A percentile compares a stretch with the other conserved stretches of the same genome.
phyloP scores from a whole-genome alignment of 2,888 invertebrate genomes.

The Agrilus cyanescens region DNA sequence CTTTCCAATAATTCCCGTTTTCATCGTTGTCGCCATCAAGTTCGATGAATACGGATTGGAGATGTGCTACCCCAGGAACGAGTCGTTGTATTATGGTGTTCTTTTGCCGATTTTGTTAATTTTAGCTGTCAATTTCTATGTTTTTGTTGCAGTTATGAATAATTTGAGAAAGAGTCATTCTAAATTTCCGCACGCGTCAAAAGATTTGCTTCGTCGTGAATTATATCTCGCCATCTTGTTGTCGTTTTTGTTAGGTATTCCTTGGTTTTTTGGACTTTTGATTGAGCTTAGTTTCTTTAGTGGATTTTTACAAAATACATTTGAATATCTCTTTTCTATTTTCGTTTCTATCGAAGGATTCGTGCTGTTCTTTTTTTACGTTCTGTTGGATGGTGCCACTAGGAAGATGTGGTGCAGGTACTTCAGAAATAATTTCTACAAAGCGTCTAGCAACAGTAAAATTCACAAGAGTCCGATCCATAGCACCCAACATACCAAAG shows the following conservation, averaged over 20 bases:
- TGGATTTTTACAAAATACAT: constrained; percentile 20
- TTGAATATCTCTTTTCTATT: constrained; percentile 42
- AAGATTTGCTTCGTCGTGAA: constrained; percentile 40
- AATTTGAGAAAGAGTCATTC: constrained; percentile 33
- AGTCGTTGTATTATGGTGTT: constrained; percentile 43
- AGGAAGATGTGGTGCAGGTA: constrained; percentile 38
- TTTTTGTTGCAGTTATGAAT: constrained; percentile 46
- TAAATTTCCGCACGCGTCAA: constrained; percentile 24
- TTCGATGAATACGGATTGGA: constrained; percentile 38
- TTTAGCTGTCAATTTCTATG: constrained; percentile 42
- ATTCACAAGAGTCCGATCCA: too few relatives aligned
- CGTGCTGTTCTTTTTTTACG: constrained; percentile 49
- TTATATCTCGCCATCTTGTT: constrained; percentile 46
- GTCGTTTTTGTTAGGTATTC: constrained; percentile 48
- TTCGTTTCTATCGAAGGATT: constrained; percentile 47
- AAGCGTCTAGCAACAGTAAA: too few relatives aligned
- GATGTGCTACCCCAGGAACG: constrained; percentile 44
- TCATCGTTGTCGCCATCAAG: constrained; percentile 37
- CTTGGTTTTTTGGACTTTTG: constrained; percentile 48
- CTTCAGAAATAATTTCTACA: not conserved
- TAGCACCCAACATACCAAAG: too few relatives aligned
- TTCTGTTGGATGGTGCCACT: constrained; percentile 47
- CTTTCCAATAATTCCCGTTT: constrained; percentile 41
- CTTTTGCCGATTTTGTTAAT: constrained; percentile 43
- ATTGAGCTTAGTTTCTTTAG: constrained; percentile 29